A percentile compares a stretch with the other conserved stretches of the same genome.
These are phyloP conservation scores for Nomada fabriciana DNA, from an alignment of 2,888 invertebrate species.

Conservation along the genomic window DNA sequence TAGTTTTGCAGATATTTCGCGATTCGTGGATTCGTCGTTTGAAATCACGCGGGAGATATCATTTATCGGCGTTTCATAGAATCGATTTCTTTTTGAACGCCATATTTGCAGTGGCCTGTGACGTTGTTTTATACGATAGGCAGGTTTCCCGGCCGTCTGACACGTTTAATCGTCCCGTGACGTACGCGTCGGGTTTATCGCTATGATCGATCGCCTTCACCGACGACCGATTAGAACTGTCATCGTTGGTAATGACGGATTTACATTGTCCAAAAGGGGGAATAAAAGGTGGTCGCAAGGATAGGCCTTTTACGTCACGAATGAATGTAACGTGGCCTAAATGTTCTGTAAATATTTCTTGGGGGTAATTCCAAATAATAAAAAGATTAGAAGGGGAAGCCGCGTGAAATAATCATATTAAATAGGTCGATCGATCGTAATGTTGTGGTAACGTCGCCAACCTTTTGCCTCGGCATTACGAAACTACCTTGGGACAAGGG, in stretches of 20 bases:
- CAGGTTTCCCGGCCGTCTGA: constrained; percentile 48
- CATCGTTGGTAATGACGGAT: constrained; percentile 33
- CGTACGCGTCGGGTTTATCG: constrained; percentile 63
- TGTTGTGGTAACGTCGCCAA: constrained; percentile 37
- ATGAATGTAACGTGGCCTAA: not conserved
- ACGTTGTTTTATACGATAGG: constrained; percentile 51
- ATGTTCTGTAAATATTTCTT: not conserved
- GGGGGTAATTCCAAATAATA: constrained; percentile 20
- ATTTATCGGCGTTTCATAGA: not conserved
- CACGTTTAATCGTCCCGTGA: constrained; percentile 64
- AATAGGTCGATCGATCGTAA: constrained; percentile 62
- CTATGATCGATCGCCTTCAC: constrained; percentile 54
- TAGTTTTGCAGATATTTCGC: no score
- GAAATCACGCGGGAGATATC: not conserved
- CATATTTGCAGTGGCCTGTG: constrained; percentile 30
- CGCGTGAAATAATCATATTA: constrained; percentile 54
- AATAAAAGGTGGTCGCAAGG: not conserved
- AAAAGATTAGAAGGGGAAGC: constrained; percentile 52
- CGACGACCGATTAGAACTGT: constrained; percentile 51
- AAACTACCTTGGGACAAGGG: no score
- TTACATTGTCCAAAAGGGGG: constrained; percentile 21
- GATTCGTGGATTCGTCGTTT: not conserved
- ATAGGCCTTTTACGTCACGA: not conserved
- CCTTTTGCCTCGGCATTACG: constrained; percentile 11
- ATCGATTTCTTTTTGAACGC: constrained; percentile 24